Evolutionary conservation across 2,888 invertebrate genomes (phyloP).

Genomic region (Brenthis daphne): DNA sequence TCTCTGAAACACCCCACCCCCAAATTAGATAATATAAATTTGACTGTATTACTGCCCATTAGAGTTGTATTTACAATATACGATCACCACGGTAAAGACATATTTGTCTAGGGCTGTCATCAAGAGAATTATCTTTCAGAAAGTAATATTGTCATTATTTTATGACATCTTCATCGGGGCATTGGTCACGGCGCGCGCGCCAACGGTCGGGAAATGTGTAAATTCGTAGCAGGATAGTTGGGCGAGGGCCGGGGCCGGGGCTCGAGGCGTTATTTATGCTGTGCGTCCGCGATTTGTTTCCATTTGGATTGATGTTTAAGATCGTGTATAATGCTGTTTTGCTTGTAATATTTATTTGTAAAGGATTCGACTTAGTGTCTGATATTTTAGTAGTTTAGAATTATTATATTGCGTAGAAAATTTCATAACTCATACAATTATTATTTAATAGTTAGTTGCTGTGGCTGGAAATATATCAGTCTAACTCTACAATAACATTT

Average conservation of each 20-base stretch:
- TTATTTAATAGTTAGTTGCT: too few relatives aligned
- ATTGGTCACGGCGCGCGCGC: constrained; percentile 53
- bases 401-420: too few relatives aligned
- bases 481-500: too few relatives aligned
- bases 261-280: neutral
- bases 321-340: too few relatives aligned
- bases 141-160: constrained; percentile 71
- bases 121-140: constrained; percentile 57
- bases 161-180: constrained; percentile 72
- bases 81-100: constrained; percentile 25
- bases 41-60: constrained; percentile 2
- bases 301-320: constrained; percentile 17
- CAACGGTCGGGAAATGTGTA: constrained; percentile 50
- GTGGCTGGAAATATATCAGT: too few relatives aligned
- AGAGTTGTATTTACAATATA: constrained; percentile 35
- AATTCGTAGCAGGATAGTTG: constrained; percentile 14
- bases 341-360: too few relatives aligned
- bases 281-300: constrained; percentile 26
- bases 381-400: too few relatives aligned
- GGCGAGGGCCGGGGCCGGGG: constrained; percentile 45
- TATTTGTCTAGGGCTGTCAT: constrained; percentile 55
- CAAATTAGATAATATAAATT: constrained; percentile 18
- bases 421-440: too few relatives aligned
- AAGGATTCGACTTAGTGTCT: too few relatives aligned
- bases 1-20: constrained; percentile 44